Conservation (phyloP, 2,888 invertebrate genomes). For the Clanis bilineata region DNA sequence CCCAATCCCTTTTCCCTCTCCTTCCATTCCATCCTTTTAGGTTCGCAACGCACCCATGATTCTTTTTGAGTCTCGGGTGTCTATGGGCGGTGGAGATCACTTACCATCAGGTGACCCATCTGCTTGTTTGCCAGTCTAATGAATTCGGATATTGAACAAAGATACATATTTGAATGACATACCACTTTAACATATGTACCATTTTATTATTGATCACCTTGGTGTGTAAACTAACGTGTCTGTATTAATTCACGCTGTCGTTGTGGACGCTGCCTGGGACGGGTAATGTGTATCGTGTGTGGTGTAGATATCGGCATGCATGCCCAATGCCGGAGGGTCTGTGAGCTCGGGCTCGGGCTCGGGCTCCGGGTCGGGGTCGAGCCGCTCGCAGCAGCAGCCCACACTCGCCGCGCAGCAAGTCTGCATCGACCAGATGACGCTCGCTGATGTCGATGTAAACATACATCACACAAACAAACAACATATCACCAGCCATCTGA, state of each 20-base stretch:
- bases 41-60: no score
- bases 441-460: conserved; percentile 87
- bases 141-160: no score
- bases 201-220: neutral
- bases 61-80: no score
- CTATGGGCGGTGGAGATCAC: no score
- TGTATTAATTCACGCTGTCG: conserved; percentile 40
- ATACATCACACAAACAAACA: neutral
- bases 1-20: no score
- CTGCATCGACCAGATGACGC: conserved; percentile 90
- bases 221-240: neutral
- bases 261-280: conserved; percentile 54
- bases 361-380: conserved; percentile 51
- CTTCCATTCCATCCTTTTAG: no score
- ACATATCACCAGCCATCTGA: neutral
- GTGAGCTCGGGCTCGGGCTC: conserved; percentile 52
- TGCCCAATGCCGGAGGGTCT: conserved; percentile 47
- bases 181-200: no score
- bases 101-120: no score
- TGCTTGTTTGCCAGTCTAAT: no score
- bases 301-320: conserved; percentile 59
- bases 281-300: conserved; percentile 51
- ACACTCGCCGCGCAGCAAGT: conserved; percentile 86
- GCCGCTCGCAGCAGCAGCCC: conserved; percentile 58
- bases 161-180: neutral